These are phyloP conservation scores for Hassar affinis DNA, from an alignment of 2,113 vertebrate species.

Conservation along the genomic window DNA sequence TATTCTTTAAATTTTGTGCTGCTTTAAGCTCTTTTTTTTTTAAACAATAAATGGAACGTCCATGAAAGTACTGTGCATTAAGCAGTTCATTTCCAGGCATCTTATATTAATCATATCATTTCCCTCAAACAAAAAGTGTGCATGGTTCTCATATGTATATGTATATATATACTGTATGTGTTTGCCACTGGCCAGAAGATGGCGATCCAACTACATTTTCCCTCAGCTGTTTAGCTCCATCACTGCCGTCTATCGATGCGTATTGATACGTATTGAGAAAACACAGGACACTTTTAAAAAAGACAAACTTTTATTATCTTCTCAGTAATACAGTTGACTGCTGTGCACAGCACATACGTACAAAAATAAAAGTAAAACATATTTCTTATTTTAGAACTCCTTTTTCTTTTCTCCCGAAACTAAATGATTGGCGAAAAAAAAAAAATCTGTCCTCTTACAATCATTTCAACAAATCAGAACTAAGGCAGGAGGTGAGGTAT, in stretches of 20 bases:
- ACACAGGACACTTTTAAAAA: constrained; percentile 67
- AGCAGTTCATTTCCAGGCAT: neutral
- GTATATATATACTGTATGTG: too few relatives aligned
- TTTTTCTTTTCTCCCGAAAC: constrained; percentile 75
- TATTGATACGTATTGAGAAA: constrained; percentile 27
- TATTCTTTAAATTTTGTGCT: neutral
- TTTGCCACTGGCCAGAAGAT: constrained; percentile 39
- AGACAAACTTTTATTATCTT: constrained; percentile 82
- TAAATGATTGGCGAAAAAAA: constrained; percentile 74
- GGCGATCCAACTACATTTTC: constrained; percentile 22
- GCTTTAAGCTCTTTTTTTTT: neutral
- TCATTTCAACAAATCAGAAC: constrained; percentile 78
- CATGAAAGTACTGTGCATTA: neutral
- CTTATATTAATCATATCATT: neutral
- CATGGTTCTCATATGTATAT: neutral
- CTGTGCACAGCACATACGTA: constrained; percentile 97
- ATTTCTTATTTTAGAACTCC: constrained; percentile 76
- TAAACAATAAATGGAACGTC: neutral
- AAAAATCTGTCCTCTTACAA: constrained; percentile 80
- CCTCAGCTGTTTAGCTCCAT: neutral
- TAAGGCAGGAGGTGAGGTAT: constrained; percentile 87
- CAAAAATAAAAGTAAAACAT: constrained; percentile 90
- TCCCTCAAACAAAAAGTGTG: neutral
- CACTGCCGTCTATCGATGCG: neutral
- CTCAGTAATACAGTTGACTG: constrained; percentile 83